Base-by-base conservation (phyloP, 2,888 invertebrate genomes). In the Diploptera punctata region DNA sequence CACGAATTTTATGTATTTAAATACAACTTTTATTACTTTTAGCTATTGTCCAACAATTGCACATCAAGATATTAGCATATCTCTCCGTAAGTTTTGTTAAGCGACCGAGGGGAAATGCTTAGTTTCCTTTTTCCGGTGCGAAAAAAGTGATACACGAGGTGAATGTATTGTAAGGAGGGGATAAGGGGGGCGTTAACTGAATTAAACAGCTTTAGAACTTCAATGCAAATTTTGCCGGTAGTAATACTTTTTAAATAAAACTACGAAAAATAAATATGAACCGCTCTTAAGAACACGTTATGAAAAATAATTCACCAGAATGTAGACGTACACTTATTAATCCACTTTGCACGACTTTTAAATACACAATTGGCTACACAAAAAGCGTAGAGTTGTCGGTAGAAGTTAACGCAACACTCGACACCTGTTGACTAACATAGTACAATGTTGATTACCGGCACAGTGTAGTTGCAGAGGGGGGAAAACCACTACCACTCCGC, bases 361-460 rank as follows among this genome's bases (percentile, higher is more conserved):
- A n/a, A n/a, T n/a, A n/a, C n/a, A n/a, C n/a, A n/a, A n/a, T n/a
- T n/a, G n/a, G n/a, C n/a, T n/a, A n/a, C n/a, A n/a, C n/a, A n/a
- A n/a, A n/a, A n/a, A n/a, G n/a, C n/a, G 57, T 7, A 2, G 1
- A 13, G 18, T 24, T 2, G 26, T 24, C 26, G 24, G 24, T 16
- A n/a, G 43, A 3, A 44, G 4, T 38, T 2, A 10, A 0, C 43
- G 3, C 57, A 3, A 4, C 57, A 19, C 16, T 38, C 18, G 67
- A 31, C 44, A 71, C 71, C 71, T 71, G 71, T 71, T 71, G 71
- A 71, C 71, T 71, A 57, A 18, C 57, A n/a, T 43, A 18, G 24
- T 38, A 18, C 49, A 19, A 24, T 43, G n/a, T 33, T 67, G 33
- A 52, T 43, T 67, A 62, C 10, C 33, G 19, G 44, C 44, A 18